Evolutionary conservation across 2,113 vertebrate genomes (phyloP).

Genomic region (Emydocephalus ijimae): DNA sequence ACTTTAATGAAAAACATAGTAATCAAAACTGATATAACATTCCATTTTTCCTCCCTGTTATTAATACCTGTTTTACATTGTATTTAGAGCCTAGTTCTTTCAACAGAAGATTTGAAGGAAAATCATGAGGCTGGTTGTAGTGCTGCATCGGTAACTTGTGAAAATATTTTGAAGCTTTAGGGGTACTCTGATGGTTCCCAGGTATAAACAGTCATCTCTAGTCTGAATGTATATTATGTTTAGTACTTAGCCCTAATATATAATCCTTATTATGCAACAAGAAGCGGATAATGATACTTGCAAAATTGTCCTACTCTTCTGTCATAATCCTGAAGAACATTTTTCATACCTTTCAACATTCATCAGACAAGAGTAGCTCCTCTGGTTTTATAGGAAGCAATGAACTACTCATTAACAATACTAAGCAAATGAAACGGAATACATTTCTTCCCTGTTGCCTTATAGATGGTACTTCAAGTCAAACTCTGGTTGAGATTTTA

Average conservation of each 20-base stretch:
- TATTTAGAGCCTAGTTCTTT: neutral
- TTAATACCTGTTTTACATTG: neutral
- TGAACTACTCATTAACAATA: neutral
- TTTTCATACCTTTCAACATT: neutral
- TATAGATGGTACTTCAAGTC: neutral
- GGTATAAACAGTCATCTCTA: neutral
- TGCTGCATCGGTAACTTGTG: neutral
- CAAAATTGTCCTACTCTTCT: neutral
- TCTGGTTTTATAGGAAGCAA: neutral
- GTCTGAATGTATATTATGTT: neutral
- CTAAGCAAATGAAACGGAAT: neutral
- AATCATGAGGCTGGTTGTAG: neutral
- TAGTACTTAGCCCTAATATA: neutral
- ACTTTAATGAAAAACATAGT: neutral
- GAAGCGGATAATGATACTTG: neutral
- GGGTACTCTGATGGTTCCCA: neutral
- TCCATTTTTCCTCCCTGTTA: neutral
- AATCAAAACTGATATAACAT: neutral
- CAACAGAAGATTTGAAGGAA: neutral
- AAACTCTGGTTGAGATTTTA: neutral
- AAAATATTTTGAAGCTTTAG: neutral
- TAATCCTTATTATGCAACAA: neutral
- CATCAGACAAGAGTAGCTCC: neutral
- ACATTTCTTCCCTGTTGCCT: neutral
- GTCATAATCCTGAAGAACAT: neutral